phyloP scores from a whole-genome alignment of 2,888 invertebrate species.

The Cryptocheilus praepositus region DNA sequence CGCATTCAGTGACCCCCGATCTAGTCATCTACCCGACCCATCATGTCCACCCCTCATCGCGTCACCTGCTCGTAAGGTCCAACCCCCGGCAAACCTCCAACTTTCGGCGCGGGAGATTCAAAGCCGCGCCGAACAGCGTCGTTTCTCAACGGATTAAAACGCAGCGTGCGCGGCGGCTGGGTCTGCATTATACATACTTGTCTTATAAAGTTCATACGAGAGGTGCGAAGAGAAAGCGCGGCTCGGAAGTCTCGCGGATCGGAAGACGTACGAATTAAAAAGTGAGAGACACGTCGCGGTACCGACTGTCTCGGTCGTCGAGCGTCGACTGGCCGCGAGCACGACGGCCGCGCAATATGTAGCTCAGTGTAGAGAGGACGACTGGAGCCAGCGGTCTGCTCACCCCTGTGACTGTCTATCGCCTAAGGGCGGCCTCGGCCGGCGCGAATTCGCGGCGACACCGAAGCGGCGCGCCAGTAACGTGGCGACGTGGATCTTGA shows the following conservation, averaged over 20 bases:
- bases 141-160: no score
- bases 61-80: no score
- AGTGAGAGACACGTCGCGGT: constrained; percentile 28
- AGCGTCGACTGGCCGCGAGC: constrained; percentile 50
- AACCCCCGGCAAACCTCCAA: no score
- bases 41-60: no score
- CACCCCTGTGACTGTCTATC: constrained; percentile 43
- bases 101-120: no score
- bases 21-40: no score
- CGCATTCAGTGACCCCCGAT: no score
- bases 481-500: constrained; percentile 69
- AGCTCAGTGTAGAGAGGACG: constrained; percentile 42
- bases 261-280: constrained; percentile 15
- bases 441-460: constrained; percentile 60
- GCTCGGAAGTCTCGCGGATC: constrained; percentile 3
- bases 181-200: no score
- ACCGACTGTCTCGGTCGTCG: constrained; percentile 50
- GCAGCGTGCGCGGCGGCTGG: no score
- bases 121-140: no score
- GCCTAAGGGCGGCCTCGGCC: constrained; percentile 52
- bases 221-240: not conserved
- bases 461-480: constrained; percentile 50
- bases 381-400: constrained; percentile 51
- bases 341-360: constrained; percentile 35
- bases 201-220: no score